phyloP scores from a whole-genome alignment of 2,113 vertebrate genomes.

The Xenus cinereus region DNA sequence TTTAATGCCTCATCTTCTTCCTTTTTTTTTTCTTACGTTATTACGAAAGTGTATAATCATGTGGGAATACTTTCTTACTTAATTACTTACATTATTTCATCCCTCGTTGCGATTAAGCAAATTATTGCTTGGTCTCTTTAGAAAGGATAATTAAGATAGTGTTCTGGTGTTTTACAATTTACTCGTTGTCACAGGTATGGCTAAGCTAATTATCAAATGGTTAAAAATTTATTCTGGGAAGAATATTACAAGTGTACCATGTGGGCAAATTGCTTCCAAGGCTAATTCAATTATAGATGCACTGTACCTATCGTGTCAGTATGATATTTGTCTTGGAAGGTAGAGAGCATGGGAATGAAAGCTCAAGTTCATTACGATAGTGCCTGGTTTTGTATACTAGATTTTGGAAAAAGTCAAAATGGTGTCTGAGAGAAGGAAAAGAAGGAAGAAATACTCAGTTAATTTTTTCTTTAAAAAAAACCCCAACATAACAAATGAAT shows the following conservation, averaged over 20 bases:
- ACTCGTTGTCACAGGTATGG: conserved; percentile 65
- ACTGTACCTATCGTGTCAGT: neutral
- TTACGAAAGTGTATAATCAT: conserved; percentile 27
- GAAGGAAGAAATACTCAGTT: neutral
- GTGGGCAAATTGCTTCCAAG: neutral
- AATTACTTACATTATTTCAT: conserved; percentile 65
- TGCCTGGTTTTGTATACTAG: neutral
- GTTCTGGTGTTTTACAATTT: conserved; percentile 62
- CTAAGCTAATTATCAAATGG: conserved; percentile 68
- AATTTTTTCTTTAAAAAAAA: neutral
- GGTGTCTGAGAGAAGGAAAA: neutral
- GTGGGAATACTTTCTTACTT: conserved; percentile 62
- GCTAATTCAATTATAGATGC: conserved; percentile 14
- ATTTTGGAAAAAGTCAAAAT: neutral
- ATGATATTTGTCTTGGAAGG: conserved; percentile 9
- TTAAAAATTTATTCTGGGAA: conserved; percentile 63
- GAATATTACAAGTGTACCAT: neutral
- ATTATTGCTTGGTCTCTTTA: conserved; percentile 62
- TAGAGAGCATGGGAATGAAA: conserved; percentile 12
- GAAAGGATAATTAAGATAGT: conserved; percentile 71
- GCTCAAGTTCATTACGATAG: neutral
- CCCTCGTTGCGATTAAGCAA: conserved; percentile 64
- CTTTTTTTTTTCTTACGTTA: neutral
- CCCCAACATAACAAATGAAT: neutral
- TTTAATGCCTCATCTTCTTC: neutral